Evolutionary conservation across 1,140 invertebrate species (phyloP).

Genomic region (Paracyclopina nana): DNA sequence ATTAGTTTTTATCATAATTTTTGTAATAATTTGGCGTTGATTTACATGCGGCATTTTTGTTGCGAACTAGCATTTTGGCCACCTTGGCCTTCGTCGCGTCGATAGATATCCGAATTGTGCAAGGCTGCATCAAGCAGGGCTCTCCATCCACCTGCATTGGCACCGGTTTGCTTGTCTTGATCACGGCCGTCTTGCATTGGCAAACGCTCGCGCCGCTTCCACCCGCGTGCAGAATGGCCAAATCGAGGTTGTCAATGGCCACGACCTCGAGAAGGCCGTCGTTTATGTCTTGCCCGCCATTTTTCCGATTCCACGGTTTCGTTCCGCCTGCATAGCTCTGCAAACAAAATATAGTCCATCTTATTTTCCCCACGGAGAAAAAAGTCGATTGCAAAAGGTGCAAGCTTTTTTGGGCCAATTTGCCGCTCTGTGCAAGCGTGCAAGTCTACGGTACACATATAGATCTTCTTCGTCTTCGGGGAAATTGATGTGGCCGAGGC

Average conservation of each 20-base stretch:
- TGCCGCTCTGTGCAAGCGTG: too few species aligned
- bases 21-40: too few species aligned
- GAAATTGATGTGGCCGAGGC: too few species aligned
- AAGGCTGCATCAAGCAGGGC: conserved; percentile 8
- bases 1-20: neutral
- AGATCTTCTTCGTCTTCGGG: too few species aligned
- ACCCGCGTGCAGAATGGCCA: conserved; percentile 11
- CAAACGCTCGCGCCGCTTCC: conserved; percentile 4
- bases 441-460: too few species aligned
- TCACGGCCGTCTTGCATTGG: neutral
- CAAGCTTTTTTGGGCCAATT: too few species aligned
- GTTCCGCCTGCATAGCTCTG: conserved; percentile 3
- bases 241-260: conserved; percentile 12
- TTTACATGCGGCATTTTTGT: conserved; percentile 14
- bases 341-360: too few species aligned
- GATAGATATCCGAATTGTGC: conserved; percentile 6
- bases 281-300: conserved; percentile 1
- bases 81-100: neutral
- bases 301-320: conserved; percentile 12
- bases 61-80: conserved; percentile 4
- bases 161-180: neutral
- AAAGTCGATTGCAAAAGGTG: too few species aligned
- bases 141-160: conserved; percentile 15
- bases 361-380: too few species aligned
- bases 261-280: conserved; percentile 14